These are phyloP conservation scores for Nymphalis c-album DNA, from an alignment of 2,888 invertebrate species.

Conservation along the genomic window DNA sequence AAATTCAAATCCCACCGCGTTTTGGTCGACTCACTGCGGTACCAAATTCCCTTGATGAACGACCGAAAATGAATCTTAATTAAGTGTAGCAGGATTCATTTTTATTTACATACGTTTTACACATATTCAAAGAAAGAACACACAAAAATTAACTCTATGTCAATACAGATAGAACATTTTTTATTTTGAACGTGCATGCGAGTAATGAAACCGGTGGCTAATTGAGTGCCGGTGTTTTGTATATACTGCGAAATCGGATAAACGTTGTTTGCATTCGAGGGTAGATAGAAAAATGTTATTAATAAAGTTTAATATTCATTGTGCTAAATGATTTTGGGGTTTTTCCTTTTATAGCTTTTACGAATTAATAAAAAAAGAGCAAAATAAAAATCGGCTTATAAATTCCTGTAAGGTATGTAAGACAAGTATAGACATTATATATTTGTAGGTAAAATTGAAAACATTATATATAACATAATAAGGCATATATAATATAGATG, in stretches of 20 bases:
- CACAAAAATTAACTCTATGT: slow-evolving; percentile 12
- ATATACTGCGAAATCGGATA: slow-evolving; percentile 35
- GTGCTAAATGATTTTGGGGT: slow-evolving; percentile 19
- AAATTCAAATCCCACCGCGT: slow-evolving; percentile 65
- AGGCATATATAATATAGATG: too few relatives aligned
- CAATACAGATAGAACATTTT: background rate
- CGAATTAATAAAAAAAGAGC: too few relatives aligned
- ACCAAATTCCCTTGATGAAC: background rate
- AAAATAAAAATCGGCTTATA: too few relatives aligned
- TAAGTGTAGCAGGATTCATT: slow-evolving; percentile 2
- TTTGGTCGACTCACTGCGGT: slow-evolving; percentile 22
- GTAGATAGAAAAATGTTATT: slow-evolving; percentile 28
- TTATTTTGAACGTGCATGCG: background rate
- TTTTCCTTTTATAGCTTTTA: background rate
- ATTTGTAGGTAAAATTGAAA: too few relatives aligned
- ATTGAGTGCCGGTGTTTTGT: slow-evolving; percentile 34
- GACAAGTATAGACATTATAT: too few relatives aligned
- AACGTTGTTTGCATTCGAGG: slow-evolving; percentile 34
- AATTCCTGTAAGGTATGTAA: too few relatives aligned
- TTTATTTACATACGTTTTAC: slow-evolving; percentile 12
- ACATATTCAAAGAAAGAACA: background rate
- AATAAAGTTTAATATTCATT: slow-evolving; percentile 30
- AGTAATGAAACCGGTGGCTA: slow-evolving; percentile 33
- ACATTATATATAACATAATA: too few relatives aligned
- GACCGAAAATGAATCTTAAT: slow-evolving; percentile 18